A percentile compares a stretch with the other conserved stretches of the same genome.
Evolutionary conservation across 2,113 vertebrate species (phyloP).

Genomic region (Pachypanchax playfairii): DNA sequence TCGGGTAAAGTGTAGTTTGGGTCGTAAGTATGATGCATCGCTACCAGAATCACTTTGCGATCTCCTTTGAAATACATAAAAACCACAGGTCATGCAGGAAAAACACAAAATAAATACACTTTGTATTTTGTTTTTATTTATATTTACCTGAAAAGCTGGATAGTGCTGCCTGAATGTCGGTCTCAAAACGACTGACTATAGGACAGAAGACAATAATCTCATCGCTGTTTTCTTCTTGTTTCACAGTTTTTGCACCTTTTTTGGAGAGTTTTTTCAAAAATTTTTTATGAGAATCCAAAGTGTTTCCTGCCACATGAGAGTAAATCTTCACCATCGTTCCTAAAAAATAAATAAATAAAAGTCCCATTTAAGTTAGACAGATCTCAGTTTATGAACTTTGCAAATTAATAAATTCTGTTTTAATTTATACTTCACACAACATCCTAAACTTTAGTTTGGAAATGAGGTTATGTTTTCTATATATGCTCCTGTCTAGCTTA

Average conservation of each 20-base stretch:
- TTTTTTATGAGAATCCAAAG: rapidly evolving
- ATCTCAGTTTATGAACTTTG: not conserved
- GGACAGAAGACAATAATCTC: constrained; percentile 52
- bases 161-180: constrained; percentile 44
- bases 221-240: rapidly evolving
- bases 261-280: constrained; percentile 12
- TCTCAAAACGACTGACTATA: constrained; percentile 51
- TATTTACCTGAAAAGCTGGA: constrained; percentile 6
- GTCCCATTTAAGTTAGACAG: not conserved
- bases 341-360: constrained; percentile 9
- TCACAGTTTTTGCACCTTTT: not conserved
- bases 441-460: too few species aligned
- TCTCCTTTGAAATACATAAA: not conserved
- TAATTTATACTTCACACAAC: too few species aligned
- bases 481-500: too few species aligned
- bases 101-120: not conserved
- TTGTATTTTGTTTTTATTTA: not conserved
- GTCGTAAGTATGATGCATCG: constrained; percentile 58
- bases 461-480: too few species aligned
- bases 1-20: constrained; percentile 29
- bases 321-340: constrained; percentile 13
- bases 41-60: constrained; percentile 36
- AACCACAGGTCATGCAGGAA: not conserved
- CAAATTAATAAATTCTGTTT: too few species aligned
- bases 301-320: not conserved